Conservation (phyloP, 1,140 invertebrate genomes). For the Bombus superbus region DNA sequence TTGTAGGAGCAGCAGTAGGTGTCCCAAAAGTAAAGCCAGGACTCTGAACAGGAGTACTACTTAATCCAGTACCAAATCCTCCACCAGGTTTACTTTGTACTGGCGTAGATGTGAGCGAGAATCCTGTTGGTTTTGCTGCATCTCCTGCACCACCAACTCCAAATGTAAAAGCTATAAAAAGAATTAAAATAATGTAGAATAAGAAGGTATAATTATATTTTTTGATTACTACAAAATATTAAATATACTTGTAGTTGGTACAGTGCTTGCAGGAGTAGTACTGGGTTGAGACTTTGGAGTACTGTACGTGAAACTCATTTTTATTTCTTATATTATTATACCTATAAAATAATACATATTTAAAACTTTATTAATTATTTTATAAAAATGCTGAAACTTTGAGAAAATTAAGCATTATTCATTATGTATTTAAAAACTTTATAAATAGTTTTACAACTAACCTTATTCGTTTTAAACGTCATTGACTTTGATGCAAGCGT, state of each 20-base stretch:
- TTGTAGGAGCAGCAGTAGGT: conserved; percentile 31
- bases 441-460: neutral
- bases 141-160: conserved; percentile 59
- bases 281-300: conserved; percentile 72
- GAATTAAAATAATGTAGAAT: neutral
- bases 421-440: neutral
- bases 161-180: conserved; percentile 33
- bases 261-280: conserved; percentile 65
- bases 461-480: neutral
- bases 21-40: conserved; percentile 58
- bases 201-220: neutral
- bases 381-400: neutral
- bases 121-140: conserved; percentile 55
- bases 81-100: conserved; percentile 43
- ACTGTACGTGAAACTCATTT: conserved; percentile 74
- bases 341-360: neutral
- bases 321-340: conserved; percentile 56
- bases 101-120: conserved; percentile 29
- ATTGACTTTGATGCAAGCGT: neutral
- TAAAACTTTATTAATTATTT: neutral
- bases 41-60: conserved; percentile 29
- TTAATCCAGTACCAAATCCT: conserved; percentile 34
- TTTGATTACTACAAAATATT: neutral
- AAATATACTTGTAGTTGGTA: conserved; percentile 72
- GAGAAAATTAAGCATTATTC: neutral